Base-by-base conservation (phyloP, 2,888 invertebrate genomes). In the Ophion ventricosus region DNA sequence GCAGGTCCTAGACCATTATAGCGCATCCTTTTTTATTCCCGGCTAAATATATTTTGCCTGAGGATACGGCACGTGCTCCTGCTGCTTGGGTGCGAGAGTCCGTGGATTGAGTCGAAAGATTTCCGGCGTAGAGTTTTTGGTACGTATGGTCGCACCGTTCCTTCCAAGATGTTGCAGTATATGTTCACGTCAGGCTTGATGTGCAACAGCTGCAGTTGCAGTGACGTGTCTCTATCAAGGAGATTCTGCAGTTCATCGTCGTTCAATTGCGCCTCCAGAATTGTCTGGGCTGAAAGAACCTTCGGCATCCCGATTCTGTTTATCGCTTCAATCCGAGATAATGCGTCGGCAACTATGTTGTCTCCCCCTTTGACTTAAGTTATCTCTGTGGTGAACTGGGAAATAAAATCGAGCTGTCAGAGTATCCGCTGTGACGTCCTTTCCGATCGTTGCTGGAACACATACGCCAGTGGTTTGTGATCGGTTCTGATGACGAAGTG, bases 331-430 rank as follows among this genome's bases (percentile, higher is more conserved):
- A 83, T 49, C 11, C 76, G 54, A n/a, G 80, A 80, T 3, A 80
- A 59, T 10, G 83, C 80, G 57, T 76, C 85, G 14, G 82, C 85
- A 1, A 73, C 76, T n/a, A 54, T 25, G 59, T 85, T 85, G 7
- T 82, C 82, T 14, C 66, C 35, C 11, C 82, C 84, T 35, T 54
- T 73, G 0, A 82, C 23, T 59, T 82, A 61, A 0, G 69, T 11
- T 1, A 84, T 74, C 40, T 85, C 82, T 5, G 82, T 85, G 17
- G 70, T 43, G 40, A 85, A 85, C 67, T 85, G 85, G 0, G 75
- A 61, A 5, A 82, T 85, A 25, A 26, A 85, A 54, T 85, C 85
- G 17, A 79, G 70, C 14, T 85, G 85, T 8, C 79, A 14, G 0
- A 82, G 64, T 26, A 79, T 74, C 56, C 78, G 2, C 4, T 25